Evolutionary conservation across 2,113 vertebrate genomes (phyloP).

Genomic region (Gobiocypris rarus): DNA sequence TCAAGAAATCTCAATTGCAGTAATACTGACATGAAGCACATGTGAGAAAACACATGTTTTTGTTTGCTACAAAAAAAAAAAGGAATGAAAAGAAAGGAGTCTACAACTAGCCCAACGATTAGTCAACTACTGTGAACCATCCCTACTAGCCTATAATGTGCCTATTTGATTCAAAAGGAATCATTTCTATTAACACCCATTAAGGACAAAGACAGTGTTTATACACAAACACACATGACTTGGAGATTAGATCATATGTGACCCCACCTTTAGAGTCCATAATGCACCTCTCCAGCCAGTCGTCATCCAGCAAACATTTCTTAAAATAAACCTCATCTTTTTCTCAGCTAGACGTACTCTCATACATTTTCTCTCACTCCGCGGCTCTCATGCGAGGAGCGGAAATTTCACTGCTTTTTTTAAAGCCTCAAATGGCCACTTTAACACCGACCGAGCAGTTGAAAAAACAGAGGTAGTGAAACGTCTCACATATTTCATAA

Average conservation of each 20-base stretch:
- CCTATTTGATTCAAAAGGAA: not conserved
- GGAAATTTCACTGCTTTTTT: constrained; percentile 71
- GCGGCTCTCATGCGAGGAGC: not conserved
- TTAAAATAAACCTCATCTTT: constrained; percentile 51
- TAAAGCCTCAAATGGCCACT: constrained; percentile 66
- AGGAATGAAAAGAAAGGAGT: too few species aligned
- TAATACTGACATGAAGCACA: not conserved
- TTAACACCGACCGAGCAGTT: constrained; percentile 61
- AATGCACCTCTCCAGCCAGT: constrained; percentile 4
- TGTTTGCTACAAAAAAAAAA: too few species aligned
- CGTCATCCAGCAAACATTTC: constrained; percentile 30
- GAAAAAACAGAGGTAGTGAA: constrained; percentile 69
- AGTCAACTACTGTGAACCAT: not conserved
- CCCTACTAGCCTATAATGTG: not conserved
- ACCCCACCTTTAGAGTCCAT: constrained; percentile 25
- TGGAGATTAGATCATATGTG: constrained; percentile 27
- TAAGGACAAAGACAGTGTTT: constrained; percentile 24
- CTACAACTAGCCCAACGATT: not conserved
- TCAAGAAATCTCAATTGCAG: not conserved
- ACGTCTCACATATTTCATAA: constrained; percentile 72
- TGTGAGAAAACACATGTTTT: too few species aligned
- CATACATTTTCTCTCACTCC: constrained; percentile 31
- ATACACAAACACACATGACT: constrained; percentile 37
- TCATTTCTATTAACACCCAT: constrained; percentile 2
- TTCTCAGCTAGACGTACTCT: constrained; percentile 11